Conservation (phyloP, 2,113 vertebrate genomes). For the Syrmaticus mikado region DNA sequence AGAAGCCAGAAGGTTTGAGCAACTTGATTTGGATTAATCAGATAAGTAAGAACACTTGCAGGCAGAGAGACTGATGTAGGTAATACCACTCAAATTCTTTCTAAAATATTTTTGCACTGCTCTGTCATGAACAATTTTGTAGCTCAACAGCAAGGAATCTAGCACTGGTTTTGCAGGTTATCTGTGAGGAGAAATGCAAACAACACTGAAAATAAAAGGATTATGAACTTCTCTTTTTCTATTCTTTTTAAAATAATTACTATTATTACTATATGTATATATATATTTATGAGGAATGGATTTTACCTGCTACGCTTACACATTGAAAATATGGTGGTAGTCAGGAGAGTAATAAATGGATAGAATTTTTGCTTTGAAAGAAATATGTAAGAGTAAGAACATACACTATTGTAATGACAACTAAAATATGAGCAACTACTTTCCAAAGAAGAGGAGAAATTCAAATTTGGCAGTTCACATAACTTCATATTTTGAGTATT, state of each 20-base stretch:
- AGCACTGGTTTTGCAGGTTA: neutral
- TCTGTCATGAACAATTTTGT: neutral
- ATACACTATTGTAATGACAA: neutral
- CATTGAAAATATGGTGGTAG: neutral
- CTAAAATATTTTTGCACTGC: neutral
- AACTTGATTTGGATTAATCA: conserved; percentile 22
- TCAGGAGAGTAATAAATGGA: neutral
- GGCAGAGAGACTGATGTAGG: neutral
- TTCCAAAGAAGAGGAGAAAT: neutral
- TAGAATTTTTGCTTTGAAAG: neutral
- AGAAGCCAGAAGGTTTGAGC: neutral
- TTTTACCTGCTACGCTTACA: neutral
- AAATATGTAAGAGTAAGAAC: neutral
- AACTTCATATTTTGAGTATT: neutral
- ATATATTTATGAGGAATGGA: neutral
- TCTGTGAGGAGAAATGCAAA: neutral
- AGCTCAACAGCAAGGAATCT: neutral
- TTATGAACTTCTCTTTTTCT: neutral
- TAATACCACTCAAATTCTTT: neutral
- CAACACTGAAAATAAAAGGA: neutral
- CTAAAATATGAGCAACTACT: neutral
- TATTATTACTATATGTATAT: too few species aligned
- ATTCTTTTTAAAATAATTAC: neutral
- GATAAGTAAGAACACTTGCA: neutral
- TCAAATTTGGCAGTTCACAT: neutral